These are phyloP conservation scores for Zonitis immaculata DNA, from an alignment of 2,888 invertebrate genomes.

Conservation along the genomic window DNA sequence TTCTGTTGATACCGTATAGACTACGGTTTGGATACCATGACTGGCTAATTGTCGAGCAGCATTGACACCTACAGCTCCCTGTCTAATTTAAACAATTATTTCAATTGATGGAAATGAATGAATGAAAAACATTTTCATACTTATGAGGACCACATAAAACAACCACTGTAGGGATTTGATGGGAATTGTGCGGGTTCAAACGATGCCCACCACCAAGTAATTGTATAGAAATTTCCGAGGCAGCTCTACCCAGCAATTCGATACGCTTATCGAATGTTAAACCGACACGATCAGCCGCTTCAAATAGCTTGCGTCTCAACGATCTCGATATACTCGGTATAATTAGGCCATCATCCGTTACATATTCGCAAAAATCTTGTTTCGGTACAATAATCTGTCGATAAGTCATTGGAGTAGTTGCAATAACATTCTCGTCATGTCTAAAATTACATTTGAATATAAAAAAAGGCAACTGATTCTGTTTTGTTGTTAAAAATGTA, in stretches of 20 bases:
- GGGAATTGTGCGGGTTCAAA: slow-evolving; percentile 79
- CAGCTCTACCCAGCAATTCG: slow-evolving; percentile 77
- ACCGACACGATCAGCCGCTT: slow-evolving; percentile 63
- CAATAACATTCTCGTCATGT: slow-evolving; percentile 82
- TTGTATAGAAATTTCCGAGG: slow-evolving; percentile 77
- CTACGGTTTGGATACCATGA: slow-evolving; percentile 71
- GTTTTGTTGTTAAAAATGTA: no score
- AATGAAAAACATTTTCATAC: slow-evolving; percentile 40
- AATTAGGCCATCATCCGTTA: slow-evolving; percentile 75
- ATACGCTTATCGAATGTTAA: slow-evolving; percentile 62
- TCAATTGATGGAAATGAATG: not conserved
- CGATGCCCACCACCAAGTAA: slow-evolving; percentile 80
- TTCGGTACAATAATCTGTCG: slow-evolving; percentile 69
- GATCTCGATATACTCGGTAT: slow-evolving; percentile 70
- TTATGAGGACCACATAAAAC: slow-evolving; percentile 68
- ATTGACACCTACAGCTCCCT: slow-evolving; percentile 65
- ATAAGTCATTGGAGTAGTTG: slow-evolving; percentile 58
- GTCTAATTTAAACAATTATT: slow-evolving; percentile 31
- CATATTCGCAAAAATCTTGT: slow-evolving; percentile 59
- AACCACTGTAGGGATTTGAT: slow-evolving; percentile 80
- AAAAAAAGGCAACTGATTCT: no score
- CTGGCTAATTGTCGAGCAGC: slow-evolving; percentile 76
- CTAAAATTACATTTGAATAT: no score
- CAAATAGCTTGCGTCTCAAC: slow-evolving; percentile 64
- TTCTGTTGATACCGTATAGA: slow-evolving; percentile 44